phyloP scores from a whole-genome alignment of 2,888 invertebrate genomes.

The Torymus tubicola region DNA sequence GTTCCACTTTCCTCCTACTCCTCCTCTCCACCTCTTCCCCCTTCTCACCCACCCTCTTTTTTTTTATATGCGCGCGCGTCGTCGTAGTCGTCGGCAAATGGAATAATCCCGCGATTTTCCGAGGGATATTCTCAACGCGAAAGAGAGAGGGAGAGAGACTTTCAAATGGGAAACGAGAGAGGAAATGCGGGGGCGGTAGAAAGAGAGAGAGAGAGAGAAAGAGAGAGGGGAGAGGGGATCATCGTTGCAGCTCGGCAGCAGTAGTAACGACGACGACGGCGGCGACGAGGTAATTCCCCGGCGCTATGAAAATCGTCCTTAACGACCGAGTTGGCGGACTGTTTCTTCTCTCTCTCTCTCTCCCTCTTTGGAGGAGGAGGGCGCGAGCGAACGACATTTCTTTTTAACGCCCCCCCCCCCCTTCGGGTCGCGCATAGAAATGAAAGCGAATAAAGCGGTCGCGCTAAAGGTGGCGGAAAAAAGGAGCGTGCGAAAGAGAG shows the following conservation, averaged over 20 bases:
- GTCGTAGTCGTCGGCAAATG: slow-evolving; percentile 50
- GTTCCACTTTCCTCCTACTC: slow-evolving; percentile 14
- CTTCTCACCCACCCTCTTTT: slow-evolving; percentile 12
- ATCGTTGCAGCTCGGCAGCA: slow-evolving; percentile 45
- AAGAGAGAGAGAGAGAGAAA: slow-evolving; percentile 11
- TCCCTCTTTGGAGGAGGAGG: slow-evolving; percentile 17
- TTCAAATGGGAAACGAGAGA: slow-evolving; percentile 27
- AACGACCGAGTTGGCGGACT: slow-evolving; percentile 57
- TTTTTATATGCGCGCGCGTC: slow-evolving; percentile 23
- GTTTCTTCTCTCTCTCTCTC: slow-evolving; percentile 38
- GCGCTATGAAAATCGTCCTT: slow-evolving; percentile 62
- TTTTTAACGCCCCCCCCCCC: slow-evolving; percentile 54
- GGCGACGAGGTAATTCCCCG: slow-evolving; percentile 60
- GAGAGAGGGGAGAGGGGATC: slow-evolving; percentile 41
- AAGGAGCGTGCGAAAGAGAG: slow-evolving; percentile 27
- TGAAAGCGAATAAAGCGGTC: slow-evolving; percentile 51
- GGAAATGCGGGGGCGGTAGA: slow-evolving; percentile 14
- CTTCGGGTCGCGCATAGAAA: slow-evolving; percentile 51
- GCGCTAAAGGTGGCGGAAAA: slow-evolving; percentile 25
- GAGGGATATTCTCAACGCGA: slow-evolving; percentile 39
- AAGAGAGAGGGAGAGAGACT: not conserved
- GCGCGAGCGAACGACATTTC: slow-evolving; percentile 54
- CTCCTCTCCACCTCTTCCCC: not conserved
- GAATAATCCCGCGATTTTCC: slow-evolving; percentile 60
- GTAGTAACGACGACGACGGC: too few relatives aligned